Evolutionary conservation across 2,797 vertebrate genomes (phyloP).

Genomic region (Vipera latastei): DNA sequence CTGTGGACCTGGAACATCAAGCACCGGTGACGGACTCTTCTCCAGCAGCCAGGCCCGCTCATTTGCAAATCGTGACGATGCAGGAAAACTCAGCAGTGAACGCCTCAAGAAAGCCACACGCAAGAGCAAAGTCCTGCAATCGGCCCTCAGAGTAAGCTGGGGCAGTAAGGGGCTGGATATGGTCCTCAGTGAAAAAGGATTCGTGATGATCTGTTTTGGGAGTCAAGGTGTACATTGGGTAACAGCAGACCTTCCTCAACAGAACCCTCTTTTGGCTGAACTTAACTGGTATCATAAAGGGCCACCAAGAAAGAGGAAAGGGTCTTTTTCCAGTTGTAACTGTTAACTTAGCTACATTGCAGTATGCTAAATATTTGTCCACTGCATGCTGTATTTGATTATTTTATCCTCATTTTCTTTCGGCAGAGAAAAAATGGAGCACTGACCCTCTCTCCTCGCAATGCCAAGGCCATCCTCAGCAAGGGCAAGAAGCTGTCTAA

Average conservation of each 20-base stretch:
- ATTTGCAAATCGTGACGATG: constrained; percentile 66
- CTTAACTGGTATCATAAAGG: background rate
- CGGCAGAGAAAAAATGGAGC: constrained; percentile 80
- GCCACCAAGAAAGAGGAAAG: background rate
- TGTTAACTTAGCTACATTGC: background rate
- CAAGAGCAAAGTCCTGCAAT: constrained; percentile 84
- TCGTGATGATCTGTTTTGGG: background rate
- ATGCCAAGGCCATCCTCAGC: constrained; percentile 73
- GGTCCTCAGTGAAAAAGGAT: too few species aligned
- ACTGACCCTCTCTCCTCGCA: constrained; percentile 72
- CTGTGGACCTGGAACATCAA: constrained; percentile 57
- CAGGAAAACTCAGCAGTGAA: constrained; percentile 74
- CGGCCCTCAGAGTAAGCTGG: constrained; percentile 71
- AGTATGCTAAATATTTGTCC: background rate
- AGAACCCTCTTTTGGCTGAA: background rate
- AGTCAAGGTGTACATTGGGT: fast-evolving
- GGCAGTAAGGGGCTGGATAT: too few species aligned
- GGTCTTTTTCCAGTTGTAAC: too few species aligned
- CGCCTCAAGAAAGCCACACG: constrained; percentile 87
- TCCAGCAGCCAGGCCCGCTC: constrained; percentile 63
- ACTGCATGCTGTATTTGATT: background rate
- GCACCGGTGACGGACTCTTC: constrained; percentile 49
- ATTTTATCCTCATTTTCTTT: background rate
- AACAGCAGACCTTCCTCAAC: fast-evolving
- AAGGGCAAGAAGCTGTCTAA: constrained; percentile 76